phyloP scores from a whole-genome alignment of 2,888 invertebrate species.

The Kuschelorhynchus macadamiae region DNA sequence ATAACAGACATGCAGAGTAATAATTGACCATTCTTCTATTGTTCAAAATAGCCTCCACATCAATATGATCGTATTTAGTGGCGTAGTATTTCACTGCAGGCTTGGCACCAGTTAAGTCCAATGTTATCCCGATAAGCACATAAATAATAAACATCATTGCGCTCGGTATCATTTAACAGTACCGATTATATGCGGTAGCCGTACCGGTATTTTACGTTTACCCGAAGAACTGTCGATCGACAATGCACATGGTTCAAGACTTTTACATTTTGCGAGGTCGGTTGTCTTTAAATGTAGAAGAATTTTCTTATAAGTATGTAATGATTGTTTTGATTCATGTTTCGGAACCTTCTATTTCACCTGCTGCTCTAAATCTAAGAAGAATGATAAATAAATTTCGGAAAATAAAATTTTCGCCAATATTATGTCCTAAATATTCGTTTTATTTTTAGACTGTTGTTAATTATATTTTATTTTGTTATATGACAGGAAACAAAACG shows the following conservation, averaged over 20 bases:
- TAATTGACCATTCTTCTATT: slow-evolving; percentile 79
- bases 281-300: slow-evolving; percentile 2
- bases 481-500: too few species aligned
- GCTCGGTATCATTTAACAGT: slow-evolving; percentile 12
- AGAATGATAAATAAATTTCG: too few species aligned
- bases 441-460: too few species aligned
- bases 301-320: neutral
- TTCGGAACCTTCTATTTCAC: too few species aligned
- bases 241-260: slow-evolving; percentile 41
- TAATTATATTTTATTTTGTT: too few species aligned
- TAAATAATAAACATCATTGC: slow-evolving; percentile 27
- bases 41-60: slow-evolving; percentile 78
- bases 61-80: slow-evolving; percentile 78
- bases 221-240: slow-evolving; percentile 29
- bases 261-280: slow-evolving; percentile 47
- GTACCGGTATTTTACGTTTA: slow-evolving; percentile 20
- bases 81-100: slow-evolving; percentile 62
- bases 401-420: too few species aligned
- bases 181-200: slow-evolving; percentile 10
- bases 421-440: too few species aligned
- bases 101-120: slow-evolving; percentile 36
- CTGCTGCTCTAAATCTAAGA: too few species aligned
- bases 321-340: neutral
- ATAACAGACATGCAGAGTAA: slow-evolving; percentile 80
- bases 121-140: slow-evolving; percentile 27